phyloP scores from a whole-genome alignment of 2,113 vertebrate genomes.

The Glaucidium brasilianum region DNA sequence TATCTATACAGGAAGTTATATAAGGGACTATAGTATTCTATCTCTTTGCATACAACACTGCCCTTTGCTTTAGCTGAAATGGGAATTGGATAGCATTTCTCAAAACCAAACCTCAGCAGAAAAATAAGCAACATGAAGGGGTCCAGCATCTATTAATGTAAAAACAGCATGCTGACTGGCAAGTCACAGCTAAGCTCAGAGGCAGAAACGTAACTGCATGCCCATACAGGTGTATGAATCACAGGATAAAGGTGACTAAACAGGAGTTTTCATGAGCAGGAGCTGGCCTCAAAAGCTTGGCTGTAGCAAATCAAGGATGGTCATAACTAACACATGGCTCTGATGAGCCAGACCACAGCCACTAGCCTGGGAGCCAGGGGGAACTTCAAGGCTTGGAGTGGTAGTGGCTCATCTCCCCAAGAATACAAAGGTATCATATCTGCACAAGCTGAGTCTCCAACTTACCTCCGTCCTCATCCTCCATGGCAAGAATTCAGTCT shows the following conservation, averaged over 20 bases:
- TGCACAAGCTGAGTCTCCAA: neutral
- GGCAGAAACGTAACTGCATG: neutral
- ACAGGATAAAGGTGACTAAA: neutral
- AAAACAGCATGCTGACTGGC: neutral
- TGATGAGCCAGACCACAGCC: neutral
- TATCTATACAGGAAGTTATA: neutral
- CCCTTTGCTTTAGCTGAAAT: neutral
- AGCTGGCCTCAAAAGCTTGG: neutral
- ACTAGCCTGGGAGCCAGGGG: neutral
- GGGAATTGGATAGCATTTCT: neutral
- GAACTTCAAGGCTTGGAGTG: neutral
- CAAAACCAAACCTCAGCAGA: neutral
- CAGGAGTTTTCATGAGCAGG: neutral
- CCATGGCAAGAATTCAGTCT: neutral
- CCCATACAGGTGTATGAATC: neutral
- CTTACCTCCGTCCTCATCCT: neutral
- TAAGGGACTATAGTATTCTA: neutral
- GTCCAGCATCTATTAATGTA: fast-evolving
- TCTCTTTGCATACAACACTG: neutral
- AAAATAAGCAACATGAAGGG: fast-evolving
- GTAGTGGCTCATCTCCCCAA: neutral
- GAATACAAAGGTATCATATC: neutral
- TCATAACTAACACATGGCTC: neutral
- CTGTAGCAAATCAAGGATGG: neutral
- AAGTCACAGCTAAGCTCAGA: neutral